Evolutionary conservation across 2,113 vertebrate genomes (phyloP).

Genomic region (Ondatra zibethicus): DNA sequence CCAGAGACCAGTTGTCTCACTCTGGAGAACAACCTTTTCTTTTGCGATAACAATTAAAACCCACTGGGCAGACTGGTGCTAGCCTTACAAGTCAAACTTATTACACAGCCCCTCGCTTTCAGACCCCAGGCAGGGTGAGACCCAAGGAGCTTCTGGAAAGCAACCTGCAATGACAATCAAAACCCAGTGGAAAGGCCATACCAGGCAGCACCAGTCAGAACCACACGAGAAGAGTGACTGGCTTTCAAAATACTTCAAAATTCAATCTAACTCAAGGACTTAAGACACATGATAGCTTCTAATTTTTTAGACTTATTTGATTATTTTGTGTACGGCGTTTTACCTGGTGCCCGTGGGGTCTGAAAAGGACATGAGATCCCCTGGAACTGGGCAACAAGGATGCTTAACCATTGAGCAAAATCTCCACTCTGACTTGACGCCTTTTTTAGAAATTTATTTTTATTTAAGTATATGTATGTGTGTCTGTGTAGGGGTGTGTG

Average conservation of each 20-base stretch:
- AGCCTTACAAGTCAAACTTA: not conserved
- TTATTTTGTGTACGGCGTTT: not conserved
- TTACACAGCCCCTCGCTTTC: not conserved
- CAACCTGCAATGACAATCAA: slow-evolving; percentile 89
- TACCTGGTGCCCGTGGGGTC: not conserved
- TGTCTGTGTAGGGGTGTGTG: not conserved
- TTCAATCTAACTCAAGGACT: too few relatives aligned
- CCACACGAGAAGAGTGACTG: not conserved
- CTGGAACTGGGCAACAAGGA: not conserved
- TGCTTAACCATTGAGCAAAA: not conserved
- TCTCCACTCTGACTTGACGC: not conserved
- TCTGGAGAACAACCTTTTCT: slow-evolving; percentile 92
- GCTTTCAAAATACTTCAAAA: slow-evolving; percentile 28
- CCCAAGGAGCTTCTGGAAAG: slow-evolving; percentile 87
- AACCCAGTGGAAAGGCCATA: slow-evolving; percentile 81
- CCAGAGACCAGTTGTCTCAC: slow-evolving; percentile 94
- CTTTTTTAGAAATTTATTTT: not conserved
- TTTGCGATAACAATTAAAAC: slow-evolving; percentile 89
- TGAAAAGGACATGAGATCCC: not conserved
- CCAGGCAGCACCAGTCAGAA: not conserved
- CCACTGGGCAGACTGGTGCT: slow-evolving; percentile 77
- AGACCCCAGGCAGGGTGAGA: not conserved
- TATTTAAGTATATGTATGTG: not conserved
- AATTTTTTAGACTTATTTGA: not conserved
- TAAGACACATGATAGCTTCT: not conserved